Evolutionary conservation across 2,888 invertebrate genomes (phyloP).

Genomic region (Lasioglossum malachurum): DNA sequence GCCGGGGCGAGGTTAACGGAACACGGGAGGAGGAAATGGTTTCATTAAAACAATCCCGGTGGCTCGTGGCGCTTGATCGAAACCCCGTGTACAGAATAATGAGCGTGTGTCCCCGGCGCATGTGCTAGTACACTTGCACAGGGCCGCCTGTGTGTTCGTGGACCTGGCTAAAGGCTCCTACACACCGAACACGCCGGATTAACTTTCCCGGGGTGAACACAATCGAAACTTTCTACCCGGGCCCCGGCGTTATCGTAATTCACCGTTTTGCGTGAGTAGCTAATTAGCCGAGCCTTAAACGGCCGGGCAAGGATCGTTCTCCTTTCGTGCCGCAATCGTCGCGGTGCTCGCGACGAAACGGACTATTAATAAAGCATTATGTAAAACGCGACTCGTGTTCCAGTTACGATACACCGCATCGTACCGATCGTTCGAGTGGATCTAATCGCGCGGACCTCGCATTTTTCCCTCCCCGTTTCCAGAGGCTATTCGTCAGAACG

Average conservation of each 20-base stretch:
- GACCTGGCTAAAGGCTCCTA: conserved; percentile 29
- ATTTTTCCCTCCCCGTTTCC: not conserved
- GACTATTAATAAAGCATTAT: conserved; percentile 49
- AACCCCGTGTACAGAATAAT: conserved; percentile 76
- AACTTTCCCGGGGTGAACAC: conserved; percentile 47
- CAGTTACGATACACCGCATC: conserved; percentile 27
- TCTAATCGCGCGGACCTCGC: conserved; percentile 13
- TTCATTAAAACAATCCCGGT: conserved; percentile 79
- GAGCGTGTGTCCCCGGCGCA: conserved; percentile 67
- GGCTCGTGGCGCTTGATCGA: conserved; percentile 73
- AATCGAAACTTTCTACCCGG: conserved; percentile 43
- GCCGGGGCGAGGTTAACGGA: conserved; percentile 23
- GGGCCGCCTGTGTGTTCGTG: conserved; percentile 7
- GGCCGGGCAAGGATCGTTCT: conserved; percentile 39
- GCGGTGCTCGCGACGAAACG: conserved; percentile 33
- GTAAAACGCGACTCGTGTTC: conserved; percentile 52
- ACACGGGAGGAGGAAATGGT: conserved; percentile 70
- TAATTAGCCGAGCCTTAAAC: conserved; percentile 48
- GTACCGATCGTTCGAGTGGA: conserved; percentile 15
- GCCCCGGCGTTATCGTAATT: conserved; percentile 53
- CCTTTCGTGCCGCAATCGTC: conserved; percentile 46
- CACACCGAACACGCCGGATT: conserved; percentile 45
- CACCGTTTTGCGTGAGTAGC: conserved; percentile 54
- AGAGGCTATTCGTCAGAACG: conserved; percentile 14
- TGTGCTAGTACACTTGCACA: conserved; percentile 16